phyloP scores from a whole-genome alignment of 2,888 invertebrate genomes.

The Tetranychus piercei region DNA sequence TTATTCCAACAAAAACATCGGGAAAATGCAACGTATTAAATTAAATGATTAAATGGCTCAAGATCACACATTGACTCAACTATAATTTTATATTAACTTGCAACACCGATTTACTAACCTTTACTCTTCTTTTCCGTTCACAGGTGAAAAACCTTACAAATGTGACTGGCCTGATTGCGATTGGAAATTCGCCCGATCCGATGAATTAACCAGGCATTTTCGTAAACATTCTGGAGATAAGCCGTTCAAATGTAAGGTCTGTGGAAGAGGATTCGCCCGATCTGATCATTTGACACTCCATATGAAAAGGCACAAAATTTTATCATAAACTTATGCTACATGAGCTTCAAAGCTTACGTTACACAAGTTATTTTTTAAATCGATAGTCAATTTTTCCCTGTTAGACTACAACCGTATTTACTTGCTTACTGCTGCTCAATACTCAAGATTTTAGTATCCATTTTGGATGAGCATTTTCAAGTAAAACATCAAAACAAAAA shows the following conservation, averaged over 20 bases:
- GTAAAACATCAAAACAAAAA: too few species aligned
- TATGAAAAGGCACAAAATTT: slow-evolving; percentile 39
- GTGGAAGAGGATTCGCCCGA: slow-evolving; percentile 41
- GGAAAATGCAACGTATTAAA: neutral
- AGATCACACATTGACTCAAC: neutral
- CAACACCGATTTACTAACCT: neutral
- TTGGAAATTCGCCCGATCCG: slow-evolving; percentile 25
- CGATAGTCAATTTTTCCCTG: too few species aligned
- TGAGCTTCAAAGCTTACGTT: neutral
- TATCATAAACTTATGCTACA: neutral
- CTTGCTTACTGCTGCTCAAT: too few species aligned
- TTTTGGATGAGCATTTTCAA: too few species aligned
- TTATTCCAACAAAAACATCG: too few species aligned
- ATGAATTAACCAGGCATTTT: slow-evolving; percentile 24
- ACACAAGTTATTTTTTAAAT: neutral
- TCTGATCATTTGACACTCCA: slow-evolving; percentile 43
- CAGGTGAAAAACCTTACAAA: slow-evolving; percentile 25
- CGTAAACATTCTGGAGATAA: slow-evolving; percentile 34
- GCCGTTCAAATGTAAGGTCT: slow-evolving; percentile 41
- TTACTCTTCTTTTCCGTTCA: neutral
- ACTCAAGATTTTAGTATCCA: too few species aligned
- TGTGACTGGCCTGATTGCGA: slow-evolving; percentile 23
- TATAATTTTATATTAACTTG: neutral
- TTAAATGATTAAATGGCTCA: neutral
- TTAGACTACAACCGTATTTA: too few species aligned